A percentile compares a stretch with the other conserved stretches of the same genome.
Conservation (phyloP, 2,797 vertebrate species). For the Eleutherodactylus coqui region DNA sequence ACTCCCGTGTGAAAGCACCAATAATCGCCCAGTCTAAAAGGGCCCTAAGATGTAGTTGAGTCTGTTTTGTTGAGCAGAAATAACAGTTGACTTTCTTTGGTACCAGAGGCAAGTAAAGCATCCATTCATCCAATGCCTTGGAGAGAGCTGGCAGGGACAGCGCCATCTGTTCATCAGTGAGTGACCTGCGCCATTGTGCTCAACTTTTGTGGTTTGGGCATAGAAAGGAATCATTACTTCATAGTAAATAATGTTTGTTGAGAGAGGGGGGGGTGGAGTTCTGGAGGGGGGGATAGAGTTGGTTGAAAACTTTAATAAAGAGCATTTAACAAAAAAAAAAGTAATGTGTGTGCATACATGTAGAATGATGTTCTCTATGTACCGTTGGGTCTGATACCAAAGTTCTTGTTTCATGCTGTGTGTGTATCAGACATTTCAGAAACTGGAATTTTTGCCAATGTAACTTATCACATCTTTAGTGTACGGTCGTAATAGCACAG, state of each 20-base stretch:
- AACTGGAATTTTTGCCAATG: neutral
- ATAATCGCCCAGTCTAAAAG: too few species aligned
- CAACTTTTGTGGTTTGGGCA: neutral
- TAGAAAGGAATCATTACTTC: neutral
- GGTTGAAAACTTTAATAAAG: too few species aligned
- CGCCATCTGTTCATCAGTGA: slow-evolving; percentile 97
- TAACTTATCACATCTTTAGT: neutral
- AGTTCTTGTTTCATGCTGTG: too few species aligned
- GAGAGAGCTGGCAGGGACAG: slow-evolving; percentile 97
- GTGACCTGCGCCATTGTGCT: slow-evolving; percentile 71
- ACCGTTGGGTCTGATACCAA: too few species aligned
- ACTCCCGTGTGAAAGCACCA: too few species aligned
- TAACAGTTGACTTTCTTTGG: slow-evolving; percentile 67
- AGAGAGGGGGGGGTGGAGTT: too few species aligned
- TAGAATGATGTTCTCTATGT: neutral
- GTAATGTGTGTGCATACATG: neutral
- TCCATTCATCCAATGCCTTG: slow-evolving; percentile 91
- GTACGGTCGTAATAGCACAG: neutral
- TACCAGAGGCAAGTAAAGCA: slow-evolving; percentile 90
- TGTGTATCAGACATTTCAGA: too few species aligned
- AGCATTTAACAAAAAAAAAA: too few species aligned
- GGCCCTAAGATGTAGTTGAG: too few species aligned
- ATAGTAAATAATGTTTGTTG: neutral
- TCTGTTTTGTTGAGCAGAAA: neutral
- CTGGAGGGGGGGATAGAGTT: too few species aligned